These are phyloP conservation scores for Netelia virgata DNA, from an alignment of 2,888 invertebrate genomes.

Conservation along the genomic window DNA sequence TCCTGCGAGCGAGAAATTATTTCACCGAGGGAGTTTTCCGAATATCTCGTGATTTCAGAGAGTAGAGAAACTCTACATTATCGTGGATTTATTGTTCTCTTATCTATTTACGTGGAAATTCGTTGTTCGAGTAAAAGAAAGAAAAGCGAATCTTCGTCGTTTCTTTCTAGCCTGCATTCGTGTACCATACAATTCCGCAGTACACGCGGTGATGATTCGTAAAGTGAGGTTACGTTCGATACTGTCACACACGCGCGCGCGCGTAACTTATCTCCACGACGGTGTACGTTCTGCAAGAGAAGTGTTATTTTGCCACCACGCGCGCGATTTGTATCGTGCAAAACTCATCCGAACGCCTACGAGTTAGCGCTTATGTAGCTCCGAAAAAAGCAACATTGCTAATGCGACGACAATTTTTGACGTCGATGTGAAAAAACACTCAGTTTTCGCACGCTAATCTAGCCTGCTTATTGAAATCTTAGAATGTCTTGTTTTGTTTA, in stretches of 20 bases:
- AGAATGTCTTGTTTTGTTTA: constrained; percentile 14
- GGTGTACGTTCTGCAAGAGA: background rate
- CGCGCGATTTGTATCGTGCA: constrained; percentile 47
- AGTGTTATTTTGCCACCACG: constrained; percentile 42
- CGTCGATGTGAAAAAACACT: constrained; percentile 49
- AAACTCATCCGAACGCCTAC: constrained; percentile 45
- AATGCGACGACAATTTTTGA: background rate
- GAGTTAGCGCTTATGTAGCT: constrained; percentile 23
- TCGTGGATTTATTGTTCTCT: background rate
- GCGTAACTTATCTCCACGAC: constrained; percentile 54
- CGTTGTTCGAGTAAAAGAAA: background rate
- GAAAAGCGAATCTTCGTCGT: too few species aligned
- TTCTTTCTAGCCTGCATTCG: background rate
- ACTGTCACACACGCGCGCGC: constrained; percentile 65
- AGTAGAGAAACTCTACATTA: background rate
- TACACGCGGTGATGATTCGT: constrained; percentile 58
- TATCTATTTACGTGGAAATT: background rate
- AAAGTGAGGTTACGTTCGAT: constrained; percentile 61
- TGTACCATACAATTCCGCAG: constrained; percentile 14
- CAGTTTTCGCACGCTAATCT: constrained; percentile 24
- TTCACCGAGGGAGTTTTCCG: background rate
- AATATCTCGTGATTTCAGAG: background rate
- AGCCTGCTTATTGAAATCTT: constrained; percentile 36
- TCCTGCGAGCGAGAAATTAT: background rate
- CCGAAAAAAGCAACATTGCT: background rate